Base-by-base conservation (phyloP, 2,888 invertebrate genomes). In the Lumbricus terrestris region DNA sequence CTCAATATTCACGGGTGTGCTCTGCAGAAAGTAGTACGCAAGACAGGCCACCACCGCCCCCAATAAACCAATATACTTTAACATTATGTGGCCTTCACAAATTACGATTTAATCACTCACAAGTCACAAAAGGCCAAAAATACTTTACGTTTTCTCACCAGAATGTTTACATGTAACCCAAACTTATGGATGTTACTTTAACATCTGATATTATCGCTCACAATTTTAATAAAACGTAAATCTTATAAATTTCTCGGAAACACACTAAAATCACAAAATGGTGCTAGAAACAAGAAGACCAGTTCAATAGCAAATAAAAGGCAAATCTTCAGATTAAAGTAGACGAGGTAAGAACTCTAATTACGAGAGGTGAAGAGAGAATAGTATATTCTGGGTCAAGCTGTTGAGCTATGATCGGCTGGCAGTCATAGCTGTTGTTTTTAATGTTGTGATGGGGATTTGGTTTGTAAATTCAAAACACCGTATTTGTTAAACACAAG, bases 1-100 rank as follows among this genome's bases (percentile, higher is more conserved):
- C 85, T 85, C 13, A 85, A 85, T 35, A 85, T 85, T 85, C 85
- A 85, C 85, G 6, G 34, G 35, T 18, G 85, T 85, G 37, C 34
- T 85, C 85, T 85, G 85, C 18, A 85, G 85, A 34, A 85, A 85
- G 37, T 23, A 35, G 35, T 85, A 85, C 16, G 85, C 85, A 85
- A 85, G 18, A 23, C 34, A 34, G 23, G 85, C 85, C 85, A 85
- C 18, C 23, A 18, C 34, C 34, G 85, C 85, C 13, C 85, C 85
- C 20, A 85, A 35, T 35, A 85, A 85, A 1, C 85, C 85, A 85
- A 85, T 85, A 15, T 85, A 85, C 35, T 37, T 35, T 18, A 85
- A 37, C 85, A 85, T 85, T 69, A 13, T 11, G 6, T n/a, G 29
- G n/a, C 29, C 13, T n/a, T 0, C 69, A 69, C 29, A n/a, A 47